Percentiles rank a stretch among this genome's conserved stretches.
Conservation (phyloP, 2,888 invertebrate genomes). For the Melinaea menophilus region DNA sequence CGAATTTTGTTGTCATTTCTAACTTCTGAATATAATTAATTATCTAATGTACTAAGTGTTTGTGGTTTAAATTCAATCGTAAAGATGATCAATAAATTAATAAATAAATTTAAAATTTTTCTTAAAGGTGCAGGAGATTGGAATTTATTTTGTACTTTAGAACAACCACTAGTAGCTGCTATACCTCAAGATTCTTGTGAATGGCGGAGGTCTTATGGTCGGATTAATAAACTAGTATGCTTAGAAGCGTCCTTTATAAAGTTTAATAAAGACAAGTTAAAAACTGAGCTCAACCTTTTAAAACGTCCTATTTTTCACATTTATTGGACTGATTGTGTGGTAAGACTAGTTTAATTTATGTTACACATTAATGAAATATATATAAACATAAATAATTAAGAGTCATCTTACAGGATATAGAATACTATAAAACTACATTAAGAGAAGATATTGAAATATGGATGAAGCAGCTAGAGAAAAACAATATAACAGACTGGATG, state of each 20-base stretch:
- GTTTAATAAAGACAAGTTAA: constrained; percentile 85
- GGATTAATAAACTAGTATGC: constrained; percentile 90
- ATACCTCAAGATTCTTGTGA: constrained; percentile 93
- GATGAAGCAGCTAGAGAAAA: constrained; percentile 86
- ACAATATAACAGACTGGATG: constrained; percentile 93
- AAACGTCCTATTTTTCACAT: constrained; percentile 95
- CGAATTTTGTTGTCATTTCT: not conserved
- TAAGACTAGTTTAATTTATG: constrained; percentile 64
- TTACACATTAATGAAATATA: not conserved
- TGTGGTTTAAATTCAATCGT: too few species aligned
- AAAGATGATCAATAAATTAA: constrained; percentile 9
- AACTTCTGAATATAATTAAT: too few species aligned
- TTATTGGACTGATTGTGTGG: constrained; percentile 96
- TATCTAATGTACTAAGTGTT: too few species aligned
- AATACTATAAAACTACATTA: constrained; percentile 91
- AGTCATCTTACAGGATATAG: constrained; percentile 85
- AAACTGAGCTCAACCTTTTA: constrained; percentile 87
- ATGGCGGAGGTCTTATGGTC: constrained; percentile 93
- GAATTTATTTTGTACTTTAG: constrained; percentile 89
- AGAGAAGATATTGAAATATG: constrained; percentile 94
- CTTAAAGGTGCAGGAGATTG: constrained; percentile 89
- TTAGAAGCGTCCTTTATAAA: constrained; percentile 89
- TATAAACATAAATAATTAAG: not conserved
- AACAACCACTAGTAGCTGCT: constrained; percentile 85
- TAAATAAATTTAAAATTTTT: constrained; percentile 3